Percentiles rank a stretch among this genome's conserved stretches.
Conservation (phyloP, 2,888 invertebrate species). For the Callinectes sapidus region DNA sequence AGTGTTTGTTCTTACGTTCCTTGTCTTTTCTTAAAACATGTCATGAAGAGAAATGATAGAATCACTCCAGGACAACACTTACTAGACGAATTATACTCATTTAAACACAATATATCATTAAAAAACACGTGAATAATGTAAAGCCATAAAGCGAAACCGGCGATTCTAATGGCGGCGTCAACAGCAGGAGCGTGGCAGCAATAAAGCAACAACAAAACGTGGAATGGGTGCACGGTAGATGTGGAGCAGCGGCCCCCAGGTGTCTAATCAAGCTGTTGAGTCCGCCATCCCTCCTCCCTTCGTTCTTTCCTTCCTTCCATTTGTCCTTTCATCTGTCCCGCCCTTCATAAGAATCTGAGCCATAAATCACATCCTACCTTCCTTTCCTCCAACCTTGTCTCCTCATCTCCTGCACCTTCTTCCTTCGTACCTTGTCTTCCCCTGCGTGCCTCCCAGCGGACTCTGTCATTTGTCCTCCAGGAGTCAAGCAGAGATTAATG, state of each 20-base stretch:
- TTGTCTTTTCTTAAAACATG: neutral
- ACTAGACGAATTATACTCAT: neutral
- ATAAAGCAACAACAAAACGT: neutral
- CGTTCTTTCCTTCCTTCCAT: slow-evolving; percentile 7
- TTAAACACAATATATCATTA: neutral
- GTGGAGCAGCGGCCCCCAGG: neutral
- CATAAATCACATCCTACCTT: slow-evolving; percentile 1
- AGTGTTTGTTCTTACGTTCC: neutral
- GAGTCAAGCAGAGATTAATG: neutral
- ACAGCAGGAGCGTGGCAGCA: neutral
- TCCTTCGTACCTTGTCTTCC: neutral
- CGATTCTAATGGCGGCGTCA: neutral
- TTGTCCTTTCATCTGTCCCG: neutral
- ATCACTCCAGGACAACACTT: neutral
- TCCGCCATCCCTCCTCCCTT: neutral
- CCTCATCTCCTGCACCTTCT: neutral
- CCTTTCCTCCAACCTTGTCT: neutral
- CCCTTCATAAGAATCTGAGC: neutral
- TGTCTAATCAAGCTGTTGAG: slow-evolving; percentile 3
- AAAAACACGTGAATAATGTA: neutral
- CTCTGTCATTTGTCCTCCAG: neutral
- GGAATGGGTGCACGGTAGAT: neutral
- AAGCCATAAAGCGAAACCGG: neutral
- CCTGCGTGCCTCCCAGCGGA: neutral
- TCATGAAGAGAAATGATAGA: neutral